phyloP scores from a whole-genome alignment of 2,113 vertebrate genomes.

The Trematomus loennbergii region DNA sequence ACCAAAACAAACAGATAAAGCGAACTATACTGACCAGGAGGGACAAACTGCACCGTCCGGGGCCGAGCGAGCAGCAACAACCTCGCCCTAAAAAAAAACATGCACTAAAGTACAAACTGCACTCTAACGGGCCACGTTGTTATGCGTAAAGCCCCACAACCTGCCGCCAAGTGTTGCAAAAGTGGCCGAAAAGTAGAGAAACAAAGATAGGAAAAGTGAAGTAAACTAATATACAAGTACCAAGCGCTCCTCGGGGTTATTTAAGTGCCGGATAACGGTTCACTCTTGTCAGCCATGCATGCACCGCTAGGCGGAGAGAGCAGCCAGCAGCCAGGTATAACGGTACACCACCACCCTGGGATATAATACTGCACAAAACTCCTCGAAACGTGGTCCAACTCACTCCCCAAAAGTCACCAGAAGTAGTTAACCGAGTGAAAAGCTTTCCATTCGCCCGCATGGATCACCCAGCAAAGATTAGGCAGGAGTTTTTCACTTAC shows the following conservation, averaged over 20 bases:
- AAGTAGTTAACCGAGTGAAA: constrained; percentile 21
- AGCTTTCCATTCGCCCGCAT: constrained; percentile 50
- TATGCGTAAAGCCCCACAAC: constrained; percentile 52
- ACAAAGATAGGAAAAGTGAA: constrained; percentile 57
- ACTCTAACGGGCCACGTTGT: constrained; percentile 68
- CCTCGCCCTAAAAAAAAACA: constrained; percentile 68
- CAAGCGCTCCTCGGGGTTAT: constrained; percentile 61
- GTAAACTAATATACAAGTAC: constrained; percentile 16
- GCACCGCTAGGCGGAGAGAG: constrained; percentile 85
- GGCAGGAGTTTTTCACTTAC: constrained; percentile 84
- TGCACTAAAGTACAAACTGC: constrained; percentile 51
- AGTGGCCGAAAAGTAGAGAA: constrained; percentile 42
- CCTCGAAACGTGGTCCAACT: constrained; percentile 53
- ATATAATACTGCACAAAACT: constrained; percentile 74
- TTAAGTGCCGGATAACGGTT: constrained; percentile 87
- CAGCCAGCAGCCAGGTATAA: constrained; percentile 84
- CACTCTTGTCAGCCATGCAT: constrained; percentile 62
- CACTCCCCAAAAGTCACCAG: constrained; percentile 46
- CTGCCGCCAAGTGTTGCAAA: constrained; percentile 66
- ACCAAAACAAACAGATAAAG: constrained; percentile 5
- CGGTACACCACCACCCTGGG: constrained; percentile 77
- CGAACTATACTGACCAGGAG: not conserved
- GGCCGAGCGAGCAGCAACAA: constrained; percentile 54
- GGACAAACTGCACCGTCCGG: constrained; percentile 12
- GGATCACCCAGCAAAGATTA: not conserved